Evolutionary conservation across 2,797 vertebrate species (phyloP), one percentile per base, ranked within the genome.

Genomic region (Acridotheres tristis): DNA sequence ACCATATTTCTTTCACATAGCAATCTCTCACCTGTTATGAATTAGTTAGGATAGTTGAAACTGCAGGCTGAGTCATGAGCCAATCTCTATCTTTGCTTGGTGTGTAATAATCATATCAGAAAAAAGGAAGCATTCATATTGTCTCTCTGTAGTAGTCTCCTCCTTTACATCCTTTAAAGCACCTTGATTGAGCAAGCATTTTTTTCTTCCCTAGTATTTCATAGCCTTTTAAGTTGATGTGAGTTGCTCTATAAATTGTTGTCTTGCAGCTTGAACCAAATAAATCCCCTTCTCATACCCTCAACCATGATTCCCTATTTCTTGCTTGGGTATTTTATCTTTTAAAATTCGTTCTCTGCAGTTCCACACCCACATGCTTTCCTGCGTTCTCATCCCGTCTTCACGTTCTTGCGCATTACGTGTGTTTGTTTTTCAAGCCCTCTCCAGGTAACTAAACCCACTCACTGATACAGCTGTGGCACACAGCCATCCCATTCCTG

Each of bases 141-240:
- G 1, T 57, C 55, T 61, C 65, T 95, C 51, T 79, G 25, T 71
- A 76, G 34, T 79, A 94, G 88, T 40, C 84, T 75, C 53, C 42
- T n/a, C 78, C 57, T 5, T 61, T 92, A 54, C 65, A 93, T 74
- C 88, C 83, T 62, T 84, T 94, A 75, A 93, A 90, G 76, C 74
- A 36, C 32, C 69, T 94, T 62, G 45, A 71, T 5, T 9, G 2
- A 11, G 62, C 83, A 95, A 10, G 88, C 65, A 43, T 25, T 73
- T 42, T 51, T 53, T 86, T 38, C 50, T 96, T 82, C 69, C 5
- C 1, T 38, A 18, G 1, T 48, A 22, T 81, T 90, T 65, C 36
- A 21, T 34, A 73, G 50, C 26, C 15, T 25, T 78, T 3, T 34
- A 73, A 40, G n/a, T 54, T 89, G 36, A 42, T 66, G n/a, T 71